Base-by-base conservation (phyloP, 2,888 invertebrate genomes). In the Halictus ligatus region DNA sequence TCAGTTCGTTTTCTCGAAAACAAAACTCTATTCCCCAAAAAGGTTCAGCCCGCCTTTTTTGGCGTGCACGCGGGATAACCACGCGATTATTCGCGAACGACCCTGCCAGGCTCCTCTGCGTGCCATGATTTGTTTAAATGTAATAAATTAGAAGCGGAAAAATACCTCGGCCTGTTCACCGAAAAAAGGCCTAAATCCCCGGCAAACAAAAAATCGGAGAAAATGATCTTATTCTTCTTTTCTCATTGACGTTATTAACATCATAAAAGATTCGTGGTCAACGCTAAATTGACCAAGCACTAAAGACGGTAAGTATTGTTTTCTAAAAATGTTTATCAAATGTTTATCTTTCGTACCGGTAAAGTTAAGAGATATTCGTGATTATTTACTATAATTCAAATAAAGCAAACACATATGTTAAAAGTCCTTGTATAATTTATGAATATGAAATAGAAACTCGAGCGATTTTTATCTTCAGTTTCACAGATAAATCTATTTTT, bases 121-220 rank as follows among this genome's bases (percentile, higher is more conserved):
- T 76, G 73, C 75, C 54, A 40, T 54, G 75, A 83, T 88, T 83
- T 71, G 71, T 77, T 78, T 76, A 67, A 85, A 86, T 81, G 78
- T 80, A 79, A 88, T 74, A 83, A 78, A 82, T 84, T 75, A 76
- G 75, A 48, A 2, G 54, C 21, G 13, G 12, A 40, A 29, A 12
- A 21, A 40, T 10, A 40, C 5, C 21, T 69, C 21, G 18, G 21
- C 21, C 40, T 18, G 8, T 5, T 40, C 69, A 21, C 69, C 8
- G 21, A 40, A 69, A 69, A 69, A 18, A 18, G 10, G 4, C 35
- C 35, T 4, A 35, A 67, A 29, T 40, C 21, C 40, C 1, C 35
- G 1, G 10, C 21, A 21, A 69, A 69, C 40, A 21, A 69, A 69
- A 69, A 18, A 21, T 67, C 35, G 3, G 21, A 35, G 35, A 10